These are phyloP conservation scores for Pionites leucogaster DNA, from an alignment of 2,113 vertebrate species.

Conservation along the genomic window DNA sequence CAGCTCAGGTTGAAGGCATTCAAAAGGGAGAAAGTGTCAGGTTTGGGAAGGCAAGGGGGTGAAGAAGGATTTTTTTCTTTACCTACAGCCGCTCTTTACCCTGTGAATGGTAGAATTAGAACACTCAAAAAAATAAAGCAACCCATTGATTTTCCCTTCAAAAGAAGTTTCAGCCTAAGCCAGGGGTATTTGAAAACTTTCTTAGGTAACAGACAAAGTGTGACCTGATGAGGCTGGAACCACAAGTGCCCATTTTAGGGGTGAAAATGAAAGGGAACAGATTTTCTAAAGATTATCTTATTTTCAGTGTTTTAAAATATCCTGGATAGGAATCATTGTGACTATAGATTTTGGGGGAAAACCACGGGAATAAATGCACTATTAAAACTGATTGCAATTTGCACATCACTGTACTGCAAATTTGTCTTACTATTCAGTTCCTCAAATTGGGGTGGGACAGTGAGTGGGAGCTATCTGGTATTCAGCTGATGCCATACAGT, in stretches of 20 bases:
- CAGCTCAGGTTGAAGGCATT: slow-evolving; percentile 59
- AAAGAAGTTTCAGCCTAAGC: slow-evolving; percentile 58
- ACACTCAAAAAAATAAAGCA: slow-evolving; percentile 59
- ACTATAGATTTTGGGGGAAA: neutral
- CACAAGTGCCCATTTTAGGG: slow-evolving; percentile 34
- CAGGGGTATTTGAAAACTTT: slow-evolving; percentile 61
- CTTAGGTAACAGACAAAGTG: slow-evolving; percentile 49
- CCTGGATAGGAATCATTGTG: neutral
- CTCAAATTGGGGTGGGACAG: neutral
- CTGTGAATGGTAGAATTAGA: slow-evolving; percentile 52
- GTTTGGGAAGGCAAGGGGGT: neutral
- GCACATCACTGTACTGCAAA: neutral
- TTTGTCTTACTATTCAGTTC: neutral
- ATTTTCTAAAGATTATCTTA: neutral
- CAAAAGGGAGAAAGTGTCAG: slow-evolving; percentile 62
- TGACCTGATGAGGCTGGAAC: slow-evolving; percentile 57
- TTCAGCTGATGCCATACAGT: neutral
- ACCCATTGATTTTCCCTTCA: slow-evolving; percentile 62
- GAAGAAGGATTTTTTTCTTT: slow-evolving; percentile 29
- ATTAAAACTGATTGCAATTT: neutral
- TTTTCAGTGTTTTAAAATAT: slow-evolving; percentile 14
- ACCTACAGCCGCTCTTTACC: slow-evolving; percentile 44
- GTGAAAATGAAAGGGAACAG: slow-evolving; percentile 11
- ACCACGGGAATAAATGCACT: neutral
- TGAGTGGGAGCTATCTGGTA: neutral